Percentiles rank a stretch among this genome's conserved stretches.
Evolutionary conservation across 2,113 vertebrate genomes (phyloP).

Genomic region (Trochalopteron elliotii): DNA sequence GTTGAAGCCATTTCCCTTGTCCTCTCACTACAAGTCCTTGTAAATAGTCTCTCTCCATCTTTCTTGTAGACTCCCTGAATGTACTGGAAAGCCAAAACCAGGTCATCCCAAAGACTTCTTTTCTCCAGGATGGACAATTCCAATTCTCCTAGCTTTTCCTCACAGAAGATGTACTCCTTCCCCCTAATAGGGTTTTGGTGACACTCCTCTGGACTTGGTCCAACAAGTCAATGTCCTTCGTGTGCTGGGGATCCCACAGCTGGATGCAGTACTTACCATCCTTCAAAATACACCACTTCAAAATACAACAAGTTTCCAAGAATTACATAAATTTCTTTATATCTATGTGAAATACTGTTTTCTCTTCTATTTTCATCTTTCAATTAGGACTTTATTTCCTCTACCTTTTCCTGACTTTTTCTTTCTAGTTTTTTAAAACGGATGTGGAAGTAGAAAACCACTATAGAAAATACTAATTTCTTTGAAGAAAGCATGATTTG

Average conservation of each 20-base stretch:
- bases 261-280: neutral
- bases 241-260: neutral
- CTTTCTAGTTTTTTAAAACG: neutral
- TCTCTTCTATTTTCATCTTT: neutral
- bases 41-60: neutral
- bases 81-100: neutral
- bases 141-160: neutral
- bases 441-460: neutral
- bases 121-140: neutral
- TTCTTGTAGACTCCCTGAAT: neutral
- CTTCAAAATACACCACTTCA: neutral
- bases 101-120: neutral
- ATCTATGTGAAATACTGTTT: neutral
- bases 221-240: neutral
- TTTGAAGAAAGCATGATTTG: neutral
- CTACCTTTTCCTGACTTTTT: neutral
- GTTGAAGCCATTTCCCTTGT: neutral
- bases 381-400: neutral
- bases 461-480: neutral
- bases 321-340: neutral
- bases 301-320: neutral
- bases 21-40: neutral
- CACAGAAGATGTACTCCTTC: neutral
- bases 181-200: neutral
- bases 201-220: neutral